Percentiles rank a stretch among this genome's conserved stretches.
Evolutionary conservation across 2,888 invertebrate genomes (phyloP).

Genomic region (Archaeoteleia sp.): DNA sequence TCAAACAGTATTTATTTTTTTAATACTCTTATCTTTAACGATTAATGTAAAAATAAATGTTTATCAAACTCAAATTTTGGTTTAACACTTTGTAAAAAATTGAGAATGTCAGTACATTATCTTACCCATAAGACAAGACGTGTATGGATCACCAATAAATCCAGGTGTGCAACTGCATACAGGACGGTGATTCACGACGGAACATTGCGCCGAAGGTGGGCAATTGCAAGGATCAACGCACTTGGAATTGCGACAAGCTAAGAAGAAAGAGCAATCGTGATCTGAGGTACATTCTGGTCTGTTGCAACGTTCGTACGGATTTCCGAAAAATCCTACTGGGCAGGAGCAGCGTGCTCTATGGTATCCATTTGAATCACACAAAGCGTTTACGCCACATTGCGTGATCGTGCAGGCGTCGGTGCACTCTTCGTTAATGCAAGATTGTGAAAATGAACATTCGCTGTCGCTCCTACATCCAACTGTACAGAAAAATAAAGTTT

Average conservation of each 20-base stretch:
- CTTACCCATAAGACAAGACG: constrained; percentile 80
- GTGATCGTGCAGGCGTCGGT: constrained; percentile 86
- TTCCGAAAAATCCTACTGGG: constrained; percentile 84
- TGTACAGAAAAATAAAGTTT: constrained; percentile 73
- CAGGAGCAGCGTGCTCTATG: constrained; percentile 89
- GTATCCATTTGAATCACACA: constrained; percentile 84
- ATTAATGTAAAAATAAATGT: too few relatives aligned
- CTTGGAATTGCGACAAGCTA: constrained; percentile 85
- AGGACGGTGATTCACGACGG: constrained; percentile 84
- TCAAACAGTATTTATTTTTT: too few relatives aligned
- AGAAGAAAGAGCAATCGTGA: constrained; percentile 85
- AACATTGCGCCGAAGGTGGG: constrained; percentile 85
- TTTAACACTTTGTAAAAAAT: too few relatives aligned
- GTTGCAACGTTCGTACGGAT: constrained; percentile 86
- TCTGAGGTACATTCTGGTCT: constrained; percentile 86
- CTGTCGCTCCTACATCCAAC: constrained; percentile 90
- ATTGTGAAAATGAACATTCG: constrained; percentile 88
- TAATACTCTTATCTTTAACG: too few relatives aligned
- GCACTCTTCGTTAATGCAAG: constrained; percentile 89
- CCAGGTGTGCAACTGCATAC: constrained; percentile 89
- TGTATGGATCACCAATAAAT: constrained; percentile 85
- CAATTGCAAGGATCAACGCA: constrained; percentile 92
- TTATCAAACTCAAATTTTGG: too few relatives aligned
- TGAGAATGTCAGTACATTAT: too few relatives aligned
- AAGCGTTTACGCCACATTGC: constrained; percentile 87